Percentiles rank a stretch among this genome's conserved stretches.
Conservation (phyloP, 2,113 vertebrate genomes). For the Cyanoderma ruficeps region DNA sequence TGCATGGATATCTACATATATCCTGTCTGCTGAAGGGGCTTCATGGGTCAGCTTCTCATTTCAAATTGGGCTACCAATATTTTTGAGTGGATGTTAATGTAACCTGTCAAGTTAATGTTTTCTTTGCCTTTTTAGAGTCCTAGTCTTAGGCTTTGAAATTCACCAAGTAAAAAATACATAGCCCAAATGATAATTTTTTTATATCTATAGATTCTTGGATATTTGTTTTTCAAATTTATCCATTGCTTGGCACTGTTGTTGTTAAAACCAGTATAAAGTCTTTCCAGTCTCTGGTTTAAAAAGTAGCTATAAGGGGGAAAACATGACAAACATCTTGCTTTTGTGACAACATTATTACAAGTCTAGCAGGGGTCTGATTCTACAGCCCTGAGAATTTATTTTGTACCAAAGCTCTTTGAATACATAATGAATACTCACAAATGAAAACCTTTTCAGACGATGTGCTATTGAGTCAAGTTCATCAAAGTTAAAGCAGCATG, state of each 20-base stretch:
- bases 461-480: slow-evolving; percentile 50
- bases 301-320: neutral
- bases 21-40: neutral
- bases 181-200: neutral
- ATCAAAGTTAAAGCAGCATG: slow-evolving; percentile 41
- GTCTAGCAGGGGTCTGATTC: neutral
- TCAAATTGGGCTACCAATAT: neutral
- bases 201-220: neutral
- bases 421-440: slow-evolving; percentile 30
- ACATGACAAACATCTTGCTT: neutral
- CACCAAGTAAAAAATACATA: neutral
- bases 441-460: slow-evolving; percentile 29
- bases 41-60: neutral
- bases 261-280: neutral
- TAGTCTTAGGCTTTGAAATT: neutral
- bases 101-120: neutral
- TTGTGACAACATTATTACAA: slow-evolving; percentile 19
- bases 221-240: neutral
- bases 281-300: neutral
- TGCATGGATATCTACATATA: neutral
- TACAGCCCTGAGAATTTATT: slow-evolving; percentile 31
- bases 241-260: neutral
- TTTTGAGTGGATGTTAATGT: neutral
- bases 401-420: slow-evolving; percentile 33
- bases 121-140: neutral